Evolutionary conservation across 1,140 invertebrate genomes (phyloP).

Genomic region (Bombus sylvicola): DNA sequence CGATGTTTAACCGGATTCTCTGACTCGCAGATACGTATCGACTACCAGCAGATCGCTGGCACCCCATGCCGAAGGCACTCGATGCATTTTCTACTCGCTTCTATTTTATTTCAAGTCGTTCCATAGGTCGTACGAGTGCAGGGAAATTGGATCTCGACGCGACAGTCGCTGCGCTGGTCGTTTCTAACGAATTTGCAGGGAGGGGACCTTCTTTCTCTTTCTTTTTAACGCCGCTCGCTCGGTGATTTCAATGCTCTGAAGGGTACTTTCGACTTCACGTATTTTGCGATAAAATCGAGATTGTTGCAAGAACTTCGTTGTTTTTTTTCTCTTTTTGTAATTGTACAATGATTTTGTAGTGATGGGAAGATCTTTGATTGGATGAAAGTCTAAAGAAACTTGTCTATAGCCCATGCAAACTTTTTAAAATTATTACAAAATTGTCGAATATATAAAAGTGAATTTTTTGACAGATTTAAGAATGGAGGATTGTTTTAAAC

Average conservation of each 20-base stretch:
- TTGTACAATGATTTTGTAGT: background rate
- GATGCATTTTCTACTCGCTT: conserved; percentile 23
- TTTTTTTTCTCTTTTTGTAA: background rate
- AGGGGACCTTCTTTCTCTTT: background rate
- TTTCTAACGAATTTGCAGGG: background rate
- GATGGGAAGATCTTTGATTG: background rate
- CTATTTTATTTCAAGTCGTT: conserved; percentile 16
- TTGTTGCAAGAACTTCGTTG: too few species aligned
- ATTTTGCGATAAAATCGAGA: background rate
- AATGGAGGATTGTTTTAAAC: background rate
- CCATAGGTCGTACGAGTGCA: background rate
- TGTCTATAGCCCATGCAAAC: background rate
- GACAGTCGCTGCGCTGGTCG: background rate
- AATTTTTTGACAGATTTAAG: background rate
- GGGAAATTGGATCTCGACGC: conserved; percentile 25
- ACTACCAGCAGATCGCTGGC: conserved; percentile 32
- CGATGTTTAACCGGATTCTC: conserved; percentile 58
- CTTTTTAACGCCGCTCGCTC: conserved; percentile 4
- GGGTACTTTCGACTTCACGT: background rate
- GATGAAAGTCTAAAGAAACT: background rate
- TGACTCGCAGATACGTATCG: conserved; percentile 55
- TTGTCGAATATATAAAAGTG: background rate
- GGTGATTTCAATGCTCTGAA: conserved; percentile 29
- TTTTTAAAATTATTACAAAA: background rate
- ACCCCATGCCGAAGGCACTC: conserved; percentile 39